A percentile compares a stretch with the other conserved stretches of the same genome.
Conservation (phyloP, 1,140 invertebrate genomes). For the Lucilia cuprina region DNA sequence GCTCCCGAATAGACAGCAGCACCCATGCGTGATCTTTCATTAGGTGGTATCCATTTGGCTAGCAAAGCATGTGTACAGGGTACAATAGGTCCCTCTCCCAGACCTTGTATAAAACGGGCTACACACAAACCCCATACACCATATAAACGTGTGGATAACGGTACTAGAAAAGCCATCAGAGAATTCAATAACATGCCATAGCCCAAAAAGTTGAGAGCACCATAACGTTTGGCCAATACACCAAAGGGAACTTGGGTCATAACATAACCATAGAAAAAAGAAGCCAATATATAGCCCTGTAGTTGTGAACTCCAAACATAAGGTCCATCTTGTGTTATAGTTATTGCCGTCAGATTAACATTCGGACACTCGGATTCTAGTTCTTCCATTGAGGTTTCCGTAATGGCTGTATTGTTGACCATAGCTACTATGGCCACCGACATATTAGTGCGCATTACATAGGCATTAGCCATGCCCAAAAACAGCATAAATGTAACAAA, state of each 20-base stretch:
- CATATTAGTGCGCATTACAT: constrained; percentile 96
- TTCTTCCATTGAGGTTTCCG: constrained; percentile 63
- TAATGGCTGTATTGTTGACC: constrained; percentile 82
- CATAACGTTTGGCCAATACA: constrained; percentile 82
- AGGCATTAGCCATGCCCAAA: constrained; percentile 90
- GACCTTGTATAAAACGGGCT: constrained; percentile 76
- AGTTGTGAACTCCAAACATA: constrained; percentile 76
- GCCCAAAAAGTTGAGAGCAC: constrained; percentile 84
- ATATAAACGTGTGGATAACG: constrained; percentile 63
- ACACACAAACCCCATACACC: constrained; percentile 66
- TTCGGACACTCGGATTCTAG: constrained; percentile 70
- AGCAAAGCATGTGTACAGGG: constrained; percentile 85
- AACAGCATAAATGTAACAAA: constrained; percentile 85
- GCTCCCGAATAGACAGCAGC: constrained; percentile 88
- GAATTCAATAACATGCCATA: constrained; percentile 87
- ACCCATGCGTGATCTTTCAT: constrained; percentile 86
- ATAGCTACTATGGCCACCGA: constrained; percentile 96
- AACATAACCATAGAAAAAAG: constrained; percentile 92
- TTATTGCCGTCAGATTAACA: constrained; percentile 52
- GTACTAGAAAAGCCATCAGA: constrained; percentile 80
- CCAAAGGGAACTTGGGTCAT: constrained; percentile 84
- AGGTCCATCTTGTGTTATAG: constrained; percentile 63
- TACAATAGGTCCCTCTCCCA: constrained; percentile 90
- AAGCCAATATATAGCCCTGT: constrained; percentile 84
- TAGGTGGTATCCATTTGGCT: constrained; percentile 88